Conservation (phyloP, 2,113 vertebrate species). For the Siniperca chuatsi region DNA sequence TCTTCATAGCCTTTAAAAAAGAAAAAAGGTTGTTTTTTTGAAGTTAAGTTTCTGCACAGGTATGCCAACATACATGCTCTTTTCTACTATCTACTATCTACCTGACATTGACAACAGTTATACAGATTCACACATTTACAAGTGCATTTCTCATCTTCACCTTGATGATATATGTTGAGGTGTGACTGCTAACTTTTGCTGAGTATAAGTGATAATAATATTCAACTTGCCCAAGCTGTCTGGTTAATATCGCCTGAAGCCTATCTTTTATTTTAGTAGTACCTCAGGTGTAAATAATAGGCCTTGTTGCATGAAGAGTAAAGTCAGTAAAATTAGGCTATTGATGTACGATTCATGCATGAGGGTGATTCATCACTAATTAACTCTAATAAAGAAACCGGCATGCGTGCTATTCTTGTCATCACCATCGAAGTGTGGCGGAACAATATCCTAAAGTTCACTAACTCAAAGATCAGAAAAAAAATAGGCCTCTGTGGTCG, state of each 20-base stretch:
- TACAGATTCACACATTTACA: background rate
- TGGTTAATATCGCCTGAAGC: background rate
- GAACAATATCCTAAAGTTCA: too few species aligned
- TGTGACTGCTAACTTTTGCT: background rate
- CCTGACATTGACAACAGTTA: background rate
- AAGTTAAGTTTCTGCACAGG: background rate
- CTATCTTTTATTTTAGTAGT: background rate
- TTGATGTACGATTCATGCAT: too few species aligned
- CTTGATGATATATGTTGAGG: background rate
- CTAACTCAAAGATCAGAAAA: too few species aligned
- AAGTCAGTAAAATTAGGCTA: background rate
- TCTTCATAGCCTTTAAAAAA: background rate
- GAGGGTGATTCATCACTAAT: too few species aligned
- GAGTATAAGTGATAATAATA: background rate
- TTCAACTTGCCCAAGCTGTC: background rate
- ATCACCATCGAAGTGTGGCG: too few species aligned
- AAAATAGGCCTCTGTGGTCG: too few species aligned
- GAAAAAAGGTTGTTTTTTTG: background rate
- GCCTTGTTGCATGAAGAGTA: background rate
- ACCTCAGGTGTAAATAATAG: background rate
- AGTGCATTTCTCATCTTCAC: background rate
- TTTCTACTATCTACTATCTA: too few species aligned
- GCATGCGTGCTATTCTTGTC: too few species aligned
- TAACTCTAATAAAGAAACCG: too few species aligned
- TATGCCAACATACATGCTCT: background rate